A percentile compares a stretch with the other conserved stretches of the same genome.
phyloP scores from a whole-genome alignment of 1,140 invertebrate species.

The Diabrotica virgifera region DNA sequence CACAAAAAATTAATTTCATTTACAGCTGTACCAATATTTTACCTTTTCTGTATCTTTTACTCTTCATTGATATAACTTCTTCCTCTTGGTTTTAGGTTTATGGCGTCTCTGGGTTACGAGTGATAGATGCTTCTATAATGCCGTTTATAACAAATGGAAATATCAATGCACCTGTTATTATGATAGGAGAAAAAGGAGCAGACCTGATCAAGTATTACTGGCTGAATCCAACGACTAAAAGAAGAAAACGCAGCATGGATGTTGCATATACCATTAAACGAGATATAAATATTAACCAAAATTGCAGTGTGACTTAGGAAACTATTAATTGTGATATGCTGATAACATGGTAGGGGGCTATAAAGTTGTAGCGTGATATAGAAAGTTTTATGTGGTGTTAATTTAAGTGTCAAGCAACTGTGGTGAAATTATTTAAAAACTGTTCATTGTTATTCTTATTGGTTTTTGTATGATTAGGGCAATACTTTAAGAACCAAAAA shows the following conservation, averaged over 20 bases:
- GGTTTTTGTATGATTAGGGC: no score
- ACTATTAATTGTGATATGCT: no score
- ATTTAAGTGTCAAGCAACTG: no score
- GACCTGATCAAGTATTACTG: constrained; percentile 80
- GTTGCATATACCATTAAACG: constrained; percentile 28
- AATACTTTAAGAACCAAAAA: no score
- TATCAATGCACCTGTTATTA: constrained; percentile 82
- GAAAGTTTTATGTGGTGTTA: no score
- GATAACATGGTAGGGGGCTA: no score
- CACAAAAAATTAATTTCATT: no score
- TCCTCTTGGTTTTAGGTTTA: constrained; percentile 47
- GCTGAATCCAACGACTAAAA: constrained; percentile 49
- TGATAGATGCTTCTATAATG: constrained; percentile 81
- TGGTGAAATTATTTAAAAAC: no score
- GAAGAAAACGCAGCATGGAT: constrained; percentile 40
- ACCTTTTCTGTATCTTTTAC: no score
- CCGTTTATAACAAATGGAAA: constrained; percentile 79
- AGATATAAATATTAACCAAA: constrained; percentile 10
- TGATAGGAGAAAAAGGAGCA: constrained; percentile 91
- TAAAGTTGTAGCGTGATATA: no score
- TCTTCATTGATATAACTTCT: not conserved
- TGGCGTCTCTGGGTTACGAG: constrained; percentile 69
- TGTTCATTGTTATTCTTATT: no score
- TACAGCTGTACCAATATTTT: no score
- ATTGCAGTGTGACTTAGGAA: not conserved